A percentile compares a stretch with the other conserved stretches of the same genome.
phyloP scores from a whole-genome alignment of 1,140 invertebrate species.

The Phortica variegata region DNA sequence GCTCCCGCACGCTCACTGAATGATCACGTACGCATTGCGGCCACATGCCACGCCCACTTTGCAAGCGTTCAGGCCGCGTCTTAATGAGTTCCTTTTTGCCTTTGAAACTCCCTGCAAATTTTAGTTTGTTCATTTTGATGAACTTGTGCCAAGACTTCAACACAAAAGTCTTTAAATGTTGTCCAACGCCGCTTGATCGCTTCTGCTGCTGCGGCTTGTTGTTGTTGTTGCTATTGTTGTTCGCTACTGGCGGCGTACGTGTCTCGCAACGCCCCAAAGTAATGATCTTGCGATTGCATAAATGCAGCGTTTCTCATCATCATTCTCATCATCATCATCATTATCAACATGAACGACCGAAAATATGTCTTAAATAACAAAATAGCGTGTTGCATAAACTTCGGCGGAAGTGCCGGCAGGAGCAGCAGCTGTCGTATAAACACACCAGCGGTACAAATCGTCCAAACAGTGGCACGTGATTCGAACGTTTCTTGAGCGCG shows the following conservation, averaged over 20 bases:
- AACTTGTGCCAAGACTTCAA: constrained; percentile 48
- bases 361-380: too few relatives aligned
- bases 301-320: constrained; percentile 45
- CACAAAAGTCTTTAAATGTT: constrained; percentile 19
- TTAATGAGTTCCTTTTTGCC: not conserved
- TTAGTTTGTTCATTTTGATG: too few relatives aligned
- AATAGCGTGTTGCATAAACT: too few relatives aligned
- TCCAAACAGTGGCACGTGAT: constrained; percentile 10
- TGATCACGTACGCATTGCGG: constrained; percentile 13
- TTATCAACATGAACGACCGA: not conserved
- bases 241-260: not conserved
- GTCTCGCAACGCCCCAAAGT: not conserved
- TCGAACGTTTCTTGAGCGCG: not conserved
- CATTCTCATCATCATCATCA: constrained; percentile 22
- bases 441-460: too few relatives aligned
- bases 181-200: too few relatives aligned
- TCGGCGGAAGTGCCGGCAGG: too few relatives aligned
- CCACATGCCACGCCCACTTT: constrained; percentile 30
- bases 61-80: not conserved
- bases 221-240: too few relatives aligned
- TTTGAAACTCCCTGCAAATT: too few relatives aligned
- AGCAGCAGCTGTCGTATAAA: too few relatives aligned
- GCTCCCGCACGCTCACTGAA: constrained; percentile 20
- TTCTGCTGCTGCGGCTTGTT: too few relatives aligned
- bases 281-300: constrained; percentile 28